Conservation (phyloP, 1,140 invertebrate genomes). For the Platorchestia sp. region DNA sequence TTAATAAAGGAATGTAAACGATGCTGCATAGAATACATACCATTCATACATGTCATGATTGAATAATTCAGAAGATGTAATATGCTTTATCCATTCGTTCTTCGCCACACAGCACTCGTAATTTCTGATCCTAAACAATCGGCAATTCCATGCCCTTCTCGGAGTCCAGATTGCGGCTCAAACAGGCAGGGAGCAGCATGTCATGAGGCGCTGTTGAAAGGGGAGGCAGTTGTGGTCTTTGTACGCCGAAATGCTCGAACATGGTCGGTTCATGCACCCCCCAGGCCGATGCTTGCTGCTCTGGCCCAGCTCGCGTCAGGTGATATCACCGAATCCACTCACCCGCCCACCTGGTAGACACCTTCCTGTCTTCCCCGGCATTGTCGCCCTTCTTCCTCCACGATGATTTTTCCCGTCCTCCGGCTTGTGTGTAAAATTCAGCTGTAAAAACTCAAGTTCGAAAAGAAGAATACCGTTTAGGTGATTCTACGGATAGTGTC, state of each 20-base stretch:
- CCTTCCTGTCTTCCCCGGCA: not conserved
- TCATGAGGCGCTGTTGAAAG: slow-evolving; percentile 31
- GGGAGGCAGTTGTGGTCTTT: slow-evolving; percentile 41
- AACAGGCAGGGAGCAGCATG: not conserved
- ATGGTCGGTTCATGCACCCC: not conserved
- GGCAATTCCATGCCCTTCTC: not conserved
- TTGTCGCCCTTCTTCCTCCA: not conserved
- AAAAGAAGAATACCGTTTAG: not conserved
- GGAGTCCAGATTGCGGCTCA: not conserved
- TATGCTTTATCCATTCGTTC: not conserved
- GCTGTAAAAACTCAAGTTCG: not conserved
- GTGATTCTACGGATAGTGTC: no score
- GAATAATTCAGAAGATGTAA: not conserved
- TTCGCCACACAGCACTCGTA: not conserved
- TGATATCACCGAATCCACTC: not conserved
- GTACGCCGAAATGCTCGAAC: slow-evolving; percentile 17
- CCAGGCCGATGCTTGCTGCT: not conserved
- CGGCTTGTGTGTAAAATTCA: not conserved
- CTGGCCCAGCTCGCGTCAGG: not conserved
- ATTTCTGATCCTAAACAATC: not conserved
- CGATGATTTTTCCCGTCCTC: not conserved
- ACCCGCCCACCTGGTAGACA: not conserved
- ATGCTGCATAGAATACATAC: no score
- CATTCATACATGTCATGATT: no score
- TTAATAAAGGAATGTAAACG: no score